Conservation (phyloP, 1,140 invertebrate genomes). For the Thalassaphorura encarpata region DNA sequence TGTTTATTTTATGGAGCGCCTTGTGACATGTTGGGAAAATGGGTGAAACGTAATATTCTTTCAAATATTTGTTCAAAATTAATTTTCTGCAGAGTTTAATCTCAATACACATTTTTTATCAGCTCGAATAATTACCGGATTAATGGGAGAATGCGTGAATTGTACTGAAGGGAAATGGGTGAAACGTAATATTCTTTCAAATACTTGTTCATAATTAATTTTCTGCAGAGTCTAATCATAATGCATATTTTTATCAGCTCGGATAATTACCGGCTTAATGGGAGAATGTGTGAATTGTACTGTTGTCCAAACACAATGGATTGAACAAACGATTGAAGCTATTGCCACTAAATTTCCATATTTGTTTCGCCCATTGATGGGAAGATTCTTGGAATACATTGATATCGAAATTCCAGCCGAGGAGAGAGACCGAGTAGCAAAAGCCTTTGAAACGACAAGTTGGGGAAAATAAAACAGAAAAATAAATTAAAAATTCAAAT, state of each 20-base stretch:
- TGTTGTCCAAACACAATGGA: constrained; percentile 5
- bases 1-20: constrained; percentile 19
- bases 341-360: constrained; percentile 10
- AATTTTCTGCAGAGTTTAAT: neutral
- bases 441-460: neutral
- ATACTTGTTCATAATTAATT: neutral
- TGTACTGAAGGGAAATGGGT: constrained; percentile 20
- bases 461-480: no score
- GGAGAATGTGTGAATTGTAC: constrained; percentile 23
- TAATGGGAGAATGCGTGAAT: constrained; percentile 17
- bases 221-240: neutral
- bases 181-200: constrained; percentile 16
- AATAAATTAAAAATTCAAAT: no score
- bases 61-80: neutral
- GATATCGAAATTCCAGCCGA: constrained; percentile 11
- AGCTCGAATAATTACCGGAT: constrained; percentile 13
- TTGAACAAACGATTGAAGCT: constrained; percentile 5
- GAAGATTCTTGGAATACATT: constrained; percentile 8
- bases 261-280: constrained; percentile 12
- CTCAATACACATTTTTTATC: neutral
- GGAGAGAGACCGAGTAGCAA: constrained; percentile 1
- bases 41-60: constrained; percentile 19
- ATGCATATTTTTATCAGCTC: constrained; percentile 12
- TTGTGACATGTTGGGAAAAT: constrained; percentile 18
- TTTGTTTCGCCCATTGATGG: constrained; percentile 11